Evolutionary conservation across 2,888 invertebrate species (phyloP).

Genomic region (Micoletzkya japonica): DNA sequence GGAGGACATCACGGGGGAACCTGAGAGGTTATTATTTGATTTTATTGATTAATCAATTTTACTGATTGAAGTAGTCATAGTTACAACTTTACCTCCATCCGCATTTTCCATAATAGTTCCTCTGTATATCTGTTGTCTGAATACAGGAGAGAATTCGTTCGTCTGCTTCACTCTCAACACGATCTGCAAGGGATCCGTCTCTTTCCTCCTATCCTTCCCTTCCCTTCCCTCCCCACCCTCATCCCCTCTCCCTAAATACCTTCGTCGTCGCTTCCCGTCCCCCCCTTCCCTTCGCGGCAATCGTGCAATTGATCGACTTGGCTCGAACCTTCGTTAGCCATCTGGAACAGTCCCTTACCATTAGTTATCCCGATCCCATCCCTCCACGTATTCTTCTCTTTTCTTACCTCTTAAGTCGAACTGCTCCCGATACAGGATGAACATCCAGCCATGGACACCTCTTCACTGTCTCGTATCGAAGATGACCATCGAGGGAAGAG

Average conservation of each 20-base stretch:
- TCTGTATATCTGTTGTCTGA: slow-evolving; percentile 77
- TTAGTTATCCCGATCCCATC: not conserved
- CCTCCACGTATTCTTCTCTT: not conserved
- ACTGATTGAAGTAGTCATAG: slow-evolving; percentile 11
- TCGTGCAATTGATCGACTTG: slow-evolving; percentile 39
- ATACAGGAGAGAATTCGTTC: slow-evolving; percentile 54
- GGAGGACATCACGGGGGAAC: not conserved
- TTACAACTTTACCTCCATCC: slow-evolving; percentile 34
- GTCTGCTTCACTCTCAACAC: slow-evolving; percentile 42
- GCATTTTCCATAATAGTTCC: slow-evolving; percentile 77
- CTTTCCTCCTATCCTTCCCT: not conserved
- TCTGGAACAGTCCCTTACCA: slow-evolving; percentile 13
- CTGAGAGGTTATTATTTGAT: not conserved
- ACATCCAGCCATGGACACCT: slow-evolving; percentile 41
- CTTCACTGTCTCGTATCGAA: slow-evolving; percentile 30
- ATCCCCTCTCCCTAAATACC: too few species aligned
- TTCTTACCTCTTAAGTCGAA: slow-evolving; percentile 31
- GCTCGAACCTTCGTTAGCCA: slow-evolving; percentile 42
- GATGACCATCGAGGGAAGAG: slow-evolving; percentile 31
- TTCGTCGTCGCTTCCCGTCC: slow-evolving; percentile 36
- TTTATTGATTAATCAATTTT: not conserved
- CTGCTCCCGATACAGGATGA: slow-evolving; percentile 42
- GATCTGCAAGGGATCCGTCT: slow-evolving; percentile 20
- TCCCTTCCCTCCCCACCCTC: too few species aligned
- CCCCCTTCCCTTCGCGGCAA: slow-evolving; percentile 32